Percentiles rank a stretch among this genome's conserved stretches.
Evolutionary conservation across 2,888 invertebrate genomes (phyloP).

Genomic region (Leptinotarsa tumamoca): DNA sequence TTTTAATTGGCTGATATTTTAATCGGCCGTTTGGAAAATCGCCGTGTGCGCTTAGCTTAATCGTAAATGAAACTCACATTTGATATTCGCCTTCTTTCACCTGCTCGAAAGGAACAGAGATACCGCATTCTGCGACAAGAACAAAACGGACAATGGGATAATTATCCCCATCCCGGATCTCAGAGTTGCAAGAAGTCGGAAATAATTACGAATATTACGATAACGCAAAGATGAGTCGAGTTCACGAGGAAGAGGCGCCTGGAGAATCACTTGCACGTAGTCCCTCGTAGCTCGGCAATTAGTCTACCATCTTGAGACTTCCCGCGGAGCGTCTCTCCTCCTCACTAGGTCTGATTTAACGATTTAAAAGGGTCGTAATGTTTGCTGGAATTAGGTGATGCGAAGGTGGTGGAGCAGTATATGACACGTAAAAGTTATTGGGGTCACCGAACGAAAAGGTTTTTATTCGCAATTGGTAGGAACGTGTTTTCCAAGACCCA

Average conservation of each 20-base stretch:
- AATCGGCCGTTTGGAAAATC: too few species aligned
- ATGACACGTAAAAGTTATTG: neutral
- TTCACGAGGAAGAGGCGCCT: constrained; percentile 36
- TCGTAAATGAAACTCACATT: neutral
- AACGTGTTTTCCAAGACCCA: too few species aligned
- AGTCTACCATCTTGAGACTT: constrained; percentile 35
- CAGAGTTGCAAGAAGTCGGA: constrained; percentile 43
- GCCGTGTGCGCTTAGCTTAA: too few species aligned
- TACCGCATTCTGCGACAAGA: constrained; percentile 34
- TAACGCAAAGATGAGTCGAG: constrained; percentile 46
- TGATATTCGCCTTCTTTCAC: neutral
- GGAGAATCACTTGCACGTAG: constrained; percentile 43
- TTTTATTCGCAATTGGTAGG: too few species aligned
- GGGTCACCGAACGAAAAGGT: neutral
- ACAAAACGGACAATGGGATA: constrained; percentile 46
- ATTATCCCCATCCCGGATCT: constrained; percentile 48
- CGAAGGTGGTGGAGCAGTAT: neutral
- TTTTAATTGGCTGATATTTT: too few species aligned
- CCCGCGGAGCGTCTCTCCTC: constrained; percentile 27
- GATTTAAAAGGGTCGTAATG: constrained; percentile 31
- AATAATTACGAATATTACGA: constrained; percentile 46
- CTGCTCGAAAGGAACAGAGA: constrained; percentile 20
- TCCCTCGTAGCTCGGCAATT: constrained; percentile 39
- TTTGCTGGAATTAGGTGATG: constrained; percentile 37
- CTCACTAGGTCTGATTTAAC: constrained; percentile 24